A percentile compares a stretch with the other conserved stretches of the same genome.
These are phyloP conservation scores for Xenotilapia longispinis DNA, from an alignment of 2,113 vertebrate genomes.

Conservation along the genomic window DNA sequence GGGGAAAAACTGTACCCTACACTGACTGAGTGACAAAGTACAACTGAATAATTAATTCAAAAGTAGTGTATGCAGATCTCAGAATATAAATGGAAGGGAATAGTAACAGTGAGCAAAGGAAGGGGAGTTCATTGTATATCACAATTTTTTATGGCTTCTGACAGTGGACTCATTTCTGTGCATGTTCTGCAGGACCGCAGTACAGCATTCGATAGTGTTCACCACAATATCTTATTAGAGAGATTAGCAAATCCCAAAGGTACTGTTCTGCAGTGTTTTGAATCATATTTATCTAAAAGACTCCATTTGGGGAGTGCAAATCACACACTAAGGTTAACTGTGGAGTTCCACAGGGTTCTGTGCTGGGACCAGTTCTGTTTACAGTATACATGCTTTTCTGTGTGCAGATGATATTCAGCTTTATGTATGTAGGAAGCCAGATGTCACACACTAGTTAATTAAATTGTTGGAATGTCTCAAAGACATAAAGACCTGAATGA, in stretches of 20 bases:
- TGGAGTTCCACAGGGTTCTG: neutral
- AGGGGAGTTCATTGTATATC: accelerated
- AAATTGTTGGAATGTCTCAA: neutral
- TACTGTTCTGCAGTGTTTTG: neutral
- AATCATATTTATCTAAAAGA: neutral
- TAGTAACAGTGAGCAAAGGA: neutral
- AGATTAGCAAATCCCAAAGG: neutral
- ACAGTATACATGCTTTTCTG: neutral
- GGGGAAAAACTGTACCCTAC: neutral
- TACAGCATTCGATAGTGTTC: accelerated
- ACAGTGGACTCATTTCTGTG: neutral
- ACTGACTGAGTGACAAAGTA: neutral
- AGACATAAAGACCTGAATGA: accelerated
- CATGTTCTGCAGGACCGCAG: neutral
- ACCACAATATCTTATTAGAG: neutral
- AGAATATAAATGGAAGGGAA: neutral
- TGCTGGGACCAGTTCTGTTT: neutral
- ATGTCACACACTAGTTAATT: neutral
- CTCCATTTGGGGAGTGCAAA: accelerated
- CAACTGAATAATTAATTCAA: neutral
- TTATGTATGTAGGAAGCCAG: neutral
- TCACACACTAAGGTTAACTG: neutral
- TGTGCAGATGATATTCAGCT: neutral
- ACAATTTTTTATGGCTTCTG: accelerated
- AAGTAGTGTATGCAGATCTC: neutral